A percentile compares a stretch with the other conserved stretches of the same genome.
Conservation (phyloP, 2,113 vertebrate genomes). For the Phyllostomus discolor region DNA sequence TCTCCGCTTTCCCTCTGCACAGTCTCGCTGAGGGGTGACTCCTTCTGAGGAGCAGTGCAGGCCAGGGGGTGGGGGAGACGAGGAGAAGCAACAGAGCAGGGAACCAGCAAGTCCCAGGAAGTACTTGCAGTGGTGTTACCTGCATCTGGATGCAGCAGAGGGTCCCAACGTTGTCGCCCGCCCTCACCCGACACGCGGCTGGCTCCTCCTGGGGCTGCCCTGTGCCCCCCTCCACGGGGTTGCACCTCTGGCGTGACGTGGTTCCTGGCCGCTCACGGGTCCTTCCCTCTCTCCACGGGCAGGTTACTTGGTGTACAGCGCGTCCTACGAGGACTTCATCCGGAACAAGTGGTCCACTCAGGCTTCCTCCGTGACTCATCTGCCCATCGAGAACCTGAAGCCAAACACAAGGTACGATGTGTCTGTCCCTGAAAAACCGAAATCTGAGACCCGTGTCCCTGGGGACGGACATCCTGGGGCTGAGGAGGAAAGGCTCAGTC, state of each 20-base stretch:
- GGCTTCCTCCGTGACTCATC: slow-evolving; percentile 85
- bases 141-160: neutral
- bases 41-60: neutral
- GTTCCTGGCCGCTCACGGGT: neutral
- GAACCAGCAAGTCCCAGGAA: neutral
- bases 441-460: rapidly evolving
- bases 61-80: neutral
- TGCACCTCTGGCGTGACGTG: rapidly evolving
- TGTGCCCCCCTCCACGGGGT: rapidly evolving
- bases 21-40: neutral
- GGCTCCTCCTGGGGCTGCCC: too few relatives aligned
- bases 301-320: slow-evolving; percentile 97
- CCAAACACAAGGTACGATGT: slow-evolving; percentile 92
- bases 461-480: neutral
- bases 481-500: neutral
- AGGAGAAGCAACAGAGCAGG: neutral
- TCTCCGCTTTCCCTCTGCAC: neutral
- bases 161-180: rapidly evolving
- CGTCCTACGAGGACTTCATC: slow-evolving; percentile 96
- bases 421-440: neutral
- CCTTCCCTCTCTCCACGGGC: neutral
- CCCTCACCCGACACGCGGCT: rapidly evolving
- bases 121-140: neutral
- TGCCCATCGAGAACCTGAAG: slow-evolving; percentile 97
- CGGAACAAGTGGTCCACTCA: slow-evolving; percentile 94